Evolutionary conservation across 2,888 invertebrate genomes (phyloP), one percentile per base, ranked within the genome.

Genomic region (Andrena marginata): DNA sequence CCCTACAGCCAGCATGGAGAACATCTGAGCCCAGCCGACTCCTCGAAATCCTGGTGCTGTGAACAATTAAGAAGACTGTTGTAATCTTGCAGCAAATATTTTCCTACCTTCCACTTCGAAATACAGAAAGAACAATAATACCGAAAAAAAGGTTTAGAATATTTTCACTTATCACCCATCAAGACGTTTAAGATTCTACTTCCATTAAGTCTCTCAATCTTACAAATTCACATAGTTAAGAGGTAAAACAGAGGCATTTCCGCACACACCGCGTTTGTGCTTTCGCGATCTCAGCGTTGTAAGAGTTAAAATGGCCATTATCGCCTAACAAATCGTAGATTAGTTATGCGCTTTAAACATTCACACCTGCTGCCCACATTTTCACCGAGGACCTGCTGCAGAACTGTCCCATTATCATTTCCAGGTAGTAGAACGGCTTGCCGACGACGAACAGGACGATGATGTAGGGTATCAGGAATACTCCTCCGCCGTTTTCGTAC

Each of bases 371-470:
- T 76, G 94, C 94, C 95, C 97, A 97, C 67, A 98, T 96, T 92
- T 96, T 97, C 1, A 98, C 96, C 2, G 97, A 97, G 75, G 98
- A 98, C 89, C 96, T 96, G 81, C 97, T 97, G 78, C 97, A 96
- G 92, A 98, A 98, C 93, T 98, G 98, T 3, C 98, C 98, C 56
- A 98, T 93, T 26, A 96, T 95, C 95, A 98, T 97, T 94, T 98
- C 98, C 92, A 98, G 94, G 92, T 97, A 98, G 93, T 98, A 98
- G 94, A 98, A 96, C 0, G 97, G 97, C 85, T 97, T 96, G 72
- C 97, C 97, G 77, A 97, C 95, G 63, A 96, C 91, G 48, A 96
- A 94, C 29, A 97, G 93, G 2, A 96, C 95, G 64, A 96, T 95
- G 29, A 97, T 92, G 90, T 97, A 97, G 0, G 96, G 96, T 76